phyloP scores from a whole-genome alignment of 53 echinoderm and acorn worm species.

The Apostichopus leukothele region DNA sequence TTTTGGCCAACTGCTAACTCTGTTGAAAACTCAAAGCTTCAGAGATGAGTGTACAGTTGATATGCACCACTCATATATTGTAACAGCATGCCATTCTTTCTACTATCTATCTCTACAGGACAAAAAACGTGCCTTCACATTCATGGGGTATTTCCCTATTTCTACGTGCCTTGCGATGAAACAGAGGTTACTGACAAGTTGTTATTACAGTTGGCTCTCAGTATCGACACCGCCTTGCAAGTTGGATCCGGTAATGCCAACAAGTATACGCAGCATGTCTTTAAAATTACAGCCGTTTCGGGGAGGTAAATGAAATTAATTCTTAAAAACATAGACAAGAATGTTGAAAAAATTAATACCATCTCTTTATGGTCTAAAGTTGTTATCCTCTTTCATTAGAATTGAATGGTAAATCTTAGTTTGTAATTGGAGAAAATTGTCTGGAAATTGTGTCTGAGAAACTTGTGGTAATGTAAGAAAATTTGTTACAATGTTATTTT shows the following conservation, averaged over 20 bases:
- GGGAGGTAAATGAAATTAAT: slow-evolving; percentile 70
- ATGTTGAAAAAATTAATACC: no score
- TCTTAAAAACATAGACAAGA: no score
- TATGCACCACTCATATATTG: background rate
- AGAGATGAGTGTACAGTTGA: no score
- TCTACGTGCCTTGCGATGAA: slow-evolving; percentile 86
- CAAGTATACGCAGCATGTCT: slow-evolving; percentile 77
- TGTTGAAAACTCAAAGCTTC: no score
- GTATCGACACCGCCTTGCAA: slow-evolving; percentile 85
- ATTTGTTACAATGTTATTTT: no score
- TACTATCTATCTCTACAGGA: slow-evolving; percentile 51
- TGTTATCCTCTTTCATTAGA: no score
- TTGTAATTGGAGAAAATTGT: no score
- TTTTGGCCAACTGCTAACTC: no score
- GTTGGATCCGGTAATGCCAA: slow-evolving; percentile 82
- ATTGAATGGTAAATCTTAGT: no score
- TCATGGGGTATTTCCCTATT: slow-evolving; percentile 96
- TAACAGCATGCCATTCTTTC: background rate
- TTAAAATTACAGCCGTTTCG: slow-evolving; percentile 79
- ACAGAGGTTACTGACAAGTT: slow-evolving; percentile 68
- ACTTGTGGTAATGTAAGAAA: no score
- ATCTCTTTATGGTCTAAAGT: no score
- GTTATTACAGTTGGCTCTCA: slow-evolving; percentile 77
- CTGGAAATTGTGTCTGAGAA: no score
- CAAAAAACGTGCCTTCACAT: slow-evolving; percentile 96